phyloP scores from a whole-genome alignment of 92 coral and sea anemone genomes.

The Hydrozoanthus gracilis region DNA sequence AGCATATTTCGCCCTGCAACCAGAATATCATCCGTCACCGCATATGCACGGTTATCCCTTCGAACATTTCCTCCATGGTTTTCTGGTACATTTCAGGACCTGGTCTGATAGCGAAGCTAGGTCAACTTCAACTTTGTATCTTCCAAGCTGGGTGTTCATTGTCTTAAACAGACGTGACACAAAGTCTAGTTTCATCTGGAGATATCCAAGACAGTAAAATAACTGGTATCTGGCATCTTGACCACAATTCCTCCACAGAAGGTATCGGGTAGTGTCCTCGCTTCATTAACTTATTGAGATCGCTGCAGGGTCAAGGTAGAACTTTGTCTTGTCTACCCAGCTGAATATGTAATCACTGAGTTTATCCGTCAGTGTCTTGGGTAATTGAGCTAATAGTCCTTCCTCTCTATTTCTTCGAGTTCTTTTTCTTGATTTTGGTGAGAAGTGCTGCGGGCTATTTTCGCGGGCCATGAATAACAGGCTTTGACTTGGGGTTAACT shows the following conservation, averaged over 20 bases:
- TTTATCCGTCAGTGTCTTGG: conserved; percentile 69
- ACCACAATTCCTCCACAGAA: conserved; percentile 58
- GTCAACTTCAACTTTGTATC: conserved; percentile 53
- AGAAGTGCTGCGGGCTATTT: conserved; percentile 67
- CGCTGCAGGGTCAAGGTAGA: conserved; percentile 52
- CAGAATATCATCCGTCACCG: conserved; percentile 48
- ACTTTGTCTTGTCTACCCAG: conserved; percentile 56
- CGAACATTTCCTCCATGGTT: conserved; percentile 56
- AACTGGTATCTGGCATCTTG: conserved; percentile 50
- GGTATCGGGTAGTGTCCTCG: conserved; percentile 65
- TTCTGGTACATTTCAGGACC: conserved; percentile 59
- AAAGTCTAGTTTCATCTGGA: no score
- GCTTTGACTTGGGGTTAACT: conserved; percentile 48
- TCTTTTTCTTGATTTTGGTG: conserved; percentile 47
- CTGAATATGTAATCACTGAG: conserved; percentile 52
- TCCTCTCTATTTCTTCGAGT: conserved; percentile 57
- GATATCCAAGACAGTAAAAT: no score
- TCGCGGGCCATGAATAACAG: conserved; percentile 62
- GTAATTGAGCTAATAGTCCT: no score
- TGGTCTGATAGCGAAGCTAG: no score
- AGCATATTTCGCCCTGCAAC: conserved; percentile 57
- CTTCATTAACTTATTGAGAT: conserved; percentile 25
- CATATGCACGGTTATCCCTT: conserved; percentile 41
- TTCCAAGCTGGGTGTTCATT: conserved; percentile 45
- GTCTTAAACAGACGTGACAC: conserved; percentile 34